Evolutionary conservation across 2,113 vertebrate species (phyloP).

Genomic region (Microtus oregoni): DNA sequence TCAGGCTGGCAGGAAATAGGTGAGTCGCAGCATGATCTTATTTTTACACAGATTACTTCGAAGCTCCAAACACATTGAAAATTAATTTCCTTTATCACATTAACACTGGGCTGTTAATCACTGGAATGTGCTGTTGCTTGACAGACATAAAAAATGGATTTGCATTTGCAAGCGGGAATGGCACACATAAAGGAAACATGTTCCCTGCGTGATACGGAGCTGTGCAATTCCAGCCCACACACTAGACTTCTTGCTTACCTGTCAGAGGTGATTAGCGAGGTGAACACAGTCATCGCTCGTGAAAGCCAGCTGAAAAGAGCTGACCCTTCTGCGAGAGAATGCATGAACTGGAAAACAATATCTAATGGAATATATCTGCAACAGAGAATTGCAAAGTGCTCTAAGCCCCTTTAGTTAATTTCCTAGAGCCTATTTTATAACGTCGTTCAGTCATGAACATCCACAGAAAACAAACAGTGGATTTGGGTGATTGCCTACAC

Average conservation of each 20-base stretch:
- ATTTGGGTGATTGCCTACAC: neutral
- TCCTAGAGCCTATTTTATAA: slow-evolving; percentile 41
- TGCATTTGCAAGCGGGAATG: slow-evolving; percentile 52
- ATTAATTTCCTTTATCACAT: slow-evolving; percentile 83
- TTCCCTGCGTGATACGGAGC: slow-evolving; percentile 60
- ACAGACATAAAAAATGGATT: slow-evolving; percentile 62
- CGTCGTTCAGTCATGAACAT: neutral
- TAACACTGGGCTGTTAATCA: slow-evolving; percentile 78
- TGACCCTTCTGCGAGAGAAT: slow-evolving; percentile 13
- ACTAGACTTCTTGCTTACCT: slow-evolving; percentile 65
- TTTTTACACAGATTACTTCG: slow-evolving; percentile 81
- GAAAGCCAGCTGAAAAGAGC: slow-evolving; percentile 43
- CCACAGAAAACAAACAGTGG: slow-evolving; percentile 25
- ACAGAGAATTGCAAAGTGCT: slow-evolving; percentile 25
- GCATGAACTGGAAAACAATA: slow-evolving; percentile 22
- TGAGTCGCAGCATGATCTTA: slow-evolving; percentile 73
- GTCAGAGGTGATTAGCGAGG: slow-evolving; percentile 17
- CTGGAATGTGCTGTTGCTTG: slow-evolving; percentile 67
- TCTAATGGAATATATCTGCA: neutral
- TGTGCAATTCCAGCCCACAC: slow-evolving; percentile 36
- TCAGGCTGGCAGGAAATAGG: slow-evolving; percentile 75
- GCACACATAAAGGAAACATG: slow-evolving; percentile 5
- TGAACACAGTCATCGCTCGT: neutral
- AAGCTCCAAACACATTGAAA: slow-evolving; percentile 80
- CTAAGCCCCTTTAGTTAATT: slow-evolving; percentile 36